Evolutionary conservation across 1,140 invertebrate species (phyloP).

Genomic region (Pristionchus pacificus): DNA sequence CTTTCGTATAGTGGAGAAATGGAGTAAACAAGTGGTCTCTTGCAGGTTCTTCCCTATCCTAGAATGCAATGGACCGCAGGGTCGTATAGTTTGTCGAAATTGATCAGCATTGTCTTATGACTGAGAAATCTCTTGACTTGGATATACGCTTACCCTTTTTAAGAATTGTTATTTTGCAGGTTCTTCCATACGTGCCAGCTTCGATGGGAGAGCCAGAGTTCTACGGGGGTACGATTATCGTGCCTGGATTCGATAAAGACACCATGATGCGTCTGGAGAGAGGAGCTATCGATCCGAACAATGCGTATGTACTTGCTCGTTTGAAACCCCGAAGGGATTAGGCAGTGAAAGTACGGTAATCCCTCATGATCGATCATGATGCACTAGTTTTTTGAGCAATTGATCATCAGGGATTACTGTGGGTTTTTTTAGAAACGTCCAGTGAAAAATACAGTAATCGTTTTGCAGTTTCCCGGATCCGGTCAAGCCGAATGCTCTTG

Average conservation of each 20-base stretch:
- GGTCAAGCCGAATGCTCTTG: too few relatives aligned
- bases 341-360: too few relatives aligned
- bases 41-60: too few relatives aligned
- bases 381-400: background rate
- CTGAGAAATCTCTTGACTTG: too few relatives aligned
- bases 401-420: background rate
- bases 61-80: too few relatives aligned
- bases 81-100: background rate
- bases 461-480: too few relatives aligned
- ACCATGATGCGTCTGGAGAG: background rate
- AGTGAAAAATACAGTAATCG: too few relatives aligned
- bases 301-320: background rate
- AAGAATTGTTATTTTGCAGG: background rate
- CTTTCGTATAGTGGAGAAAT: too few relatives aligned
- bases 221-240: background rate
- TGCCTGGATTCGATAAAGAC: background rate
- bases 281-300: background rate
- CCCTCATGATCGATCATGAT: background rate
- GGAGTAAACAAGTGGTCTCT: too few relatives aligned
- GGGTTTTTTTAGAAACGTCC: too few relatives aligned
- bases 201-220: background rate
- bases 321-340: background rate
- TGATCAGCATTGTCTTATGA: too few relatives aligned
- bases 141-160: too few relatives aligned
- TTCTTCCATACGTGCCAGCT: background rate